Evolutionary conservation across 92 coral and sea anemone genomes (phyloP), one percentile per base, ranked within the genome.

Genomic region (Paragorgia papillata): DNA sequence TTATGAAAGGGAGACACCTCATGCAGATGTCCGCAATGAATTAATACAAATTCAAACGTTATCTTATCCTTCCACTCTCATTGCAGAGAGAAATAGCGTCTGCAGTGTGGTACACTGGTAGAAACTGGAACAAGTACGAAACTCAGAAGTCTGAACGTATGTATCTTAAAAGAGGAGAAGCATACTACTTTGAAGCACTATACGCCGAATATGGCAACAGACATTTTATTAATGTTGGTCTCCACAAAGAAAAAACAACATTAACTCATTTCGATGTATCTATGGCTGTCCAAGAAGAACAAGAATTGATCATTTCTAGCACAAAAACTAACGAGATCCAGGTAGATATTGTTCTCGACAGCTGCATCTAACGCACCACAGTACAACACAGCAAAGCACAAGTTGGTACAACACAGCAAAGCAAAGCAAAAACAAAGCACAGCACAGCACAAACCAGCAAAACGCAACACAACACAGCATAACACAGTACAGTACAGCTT

Each of bases 281-380:
- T 26, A 79, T 90, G 56, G 97, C 97, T 32, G 91, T 84, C 6
- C 88, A 89, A 54, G 97, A 92, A 56, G 83, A 84, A 54, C 97
- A 92, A 59, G 51, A 77, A 57, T 74, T 92, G 28, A 73, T 62
- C 10, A 50, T 87, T 43, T 67, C 20, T 9, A 84, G 94, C 21
- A 43, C 62, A 2, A 68, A 62, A 53, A 33, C 53, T 8, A 80
- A 86, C 9, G 97, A 92, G 34, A 73, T n/a, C 54, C 97, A 92
- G 87, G 97, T 92, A 79, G 59, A 17, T 17, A 15, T 30, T 5
- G 8, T 8, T 3, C 5, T 9, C 12, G 3, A 39, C 13, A 63
- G 1, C 8, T 46, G 33, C 35, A n/a, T n/a, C n/a, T n/a, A n/a
- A n/a, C n/a, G n/a, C n/a, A n/a, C n/a, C n/a, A n/a, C n/a, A n/a